Conservation (phyloP, 2,888 invertebrate genomes). For the Drosophila differens region DNA sequence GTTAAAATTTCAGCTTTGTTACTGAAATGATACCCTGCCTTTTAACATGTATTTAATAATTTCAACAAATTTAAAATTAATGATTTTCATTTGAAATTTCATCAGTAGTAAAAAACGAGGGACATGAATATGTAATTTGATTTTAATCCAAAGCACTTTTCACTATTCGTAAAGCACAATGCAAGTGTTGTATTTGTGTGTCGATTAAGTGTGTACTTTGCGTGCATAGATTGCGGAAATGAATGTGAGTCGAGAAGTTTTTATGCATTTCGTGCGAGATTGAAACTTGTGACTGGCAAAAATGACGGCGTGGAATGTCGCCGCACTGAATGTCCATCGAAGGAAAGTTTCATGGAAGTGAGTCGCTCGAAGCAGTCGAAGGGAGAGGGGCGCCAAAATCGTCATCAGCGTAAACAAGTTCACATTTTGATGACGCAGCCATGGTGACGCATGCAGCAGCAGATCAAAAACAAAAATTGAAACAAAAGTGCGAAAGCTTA, state of each 20-base stretch:
- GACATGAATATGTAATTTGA: not conserved
- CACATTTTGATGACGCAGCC: slow-evolving; percentile 65
- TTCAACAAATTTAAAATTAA: not conserved
- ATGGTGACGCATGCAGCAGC: slow-evolving; percentile 61
- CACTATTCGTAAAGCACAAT: not conserved
- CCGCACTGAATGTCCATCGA: slow-evolving; percentile 19
- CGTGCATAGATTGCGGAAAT: slow-evolving; percentile 3
- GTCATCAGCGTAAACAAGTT: slow-evolving; percentile 60
- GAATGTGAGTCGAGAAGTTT: slow-evolving; percentile 28
- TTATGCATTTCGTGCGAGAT: slow-evolving; percentile 47
- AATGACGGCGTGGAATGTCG: slow-evolving; percentile 44
- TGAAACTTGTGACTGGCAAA: slow-evolving; percentile 48
- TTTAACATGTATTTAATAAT: not conserved
- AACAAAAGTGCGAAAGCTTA: slow-evolving; percentile 4
- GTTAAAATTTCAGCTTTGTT: not conserved
- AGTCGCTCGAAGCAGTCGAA: not conserved
- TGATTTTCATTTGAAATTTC: not conserved
- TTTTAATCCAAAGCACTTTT: not conserved
- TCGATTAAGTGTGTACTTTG: not conserved
- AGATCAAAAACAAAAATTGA: slow-evolving; percentile 3
- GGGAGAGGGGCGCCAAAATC: slow-evolving; percentile 9
- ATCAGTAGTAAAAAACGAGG: not conserved
- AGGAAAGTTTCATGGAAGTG: slow-evolving; percentile 7
- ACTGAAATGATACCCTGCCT: not conserved
- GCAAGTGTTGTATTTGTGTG: not conserved